Percentiles rank a stretch among this genome's conserved stretches.
These are phyloP conservation scores for Cheilinus undulatus DNA, from an alignment of 2,113 vertebrate genomes.

Conservation along the genomic window DNA sequence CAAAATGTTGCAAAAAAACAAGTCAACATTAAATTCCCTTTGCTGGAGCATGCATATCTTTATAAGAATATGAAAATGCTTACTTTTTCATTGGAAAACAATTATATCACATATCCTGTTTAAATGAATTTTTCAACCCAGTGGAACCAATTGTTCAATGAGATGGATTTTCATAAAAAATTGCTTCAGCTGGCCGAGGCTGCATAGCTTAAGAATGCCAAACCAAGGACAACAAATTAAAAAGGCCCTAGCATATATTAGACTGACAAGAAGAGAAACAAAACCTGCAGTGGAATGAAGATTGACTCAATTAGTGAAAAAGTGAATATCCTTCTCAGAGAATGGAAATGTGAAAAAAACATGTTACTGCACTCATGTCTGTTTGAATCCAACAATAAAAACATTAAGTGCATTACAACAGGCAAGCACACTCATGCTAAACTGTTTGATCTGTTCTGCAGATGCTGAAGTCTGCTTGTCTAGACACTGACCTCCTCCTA, in stretches of 20 bases:
- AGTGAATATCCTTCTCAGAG: conserved; percentile 19
- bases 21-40: not conserved
- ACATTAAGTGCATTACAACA: not conserved
- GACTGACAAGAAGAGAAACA: conserved; percentile 45
- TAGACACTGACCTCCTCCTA: conserved; percentile 59
- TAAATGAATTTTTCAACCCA: not conserved
- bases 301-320: conserved; percentile 30
- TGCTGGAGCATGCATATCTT: not conserved
- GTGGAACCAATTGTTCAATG: conserved; percentile 21
- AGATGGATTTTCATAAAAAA: conserved; percentile 29
- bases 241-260: conserved; percentile 54
- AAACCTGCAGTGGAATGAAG: conserved; percentile 19
- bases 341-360: conserved; percentile 8
- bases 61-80: too few relatives aligned
- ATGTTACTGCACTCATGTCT: not conserved
- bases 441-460: conserved; percentile 47
- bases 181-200: conserved; percentile 16
- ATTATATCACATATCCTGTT: too few relatives aligned
- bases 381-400: not conserved
- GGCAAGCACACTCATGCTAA: not conserved
- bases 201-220: conserved; percentile 37
- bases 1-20: not conserved
- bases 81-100: too few relatives aligned
- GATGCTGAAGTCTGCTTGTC: conserved; percentile 54
- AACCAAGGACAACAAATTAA: conserved; percentile 61